Percentiles rank a stretch among this genome's conserved stretches.
phyloP scores from a whole-genome alignment of 2,113 vertebrate species.

The Pygoscelis adeliae region DNA sequence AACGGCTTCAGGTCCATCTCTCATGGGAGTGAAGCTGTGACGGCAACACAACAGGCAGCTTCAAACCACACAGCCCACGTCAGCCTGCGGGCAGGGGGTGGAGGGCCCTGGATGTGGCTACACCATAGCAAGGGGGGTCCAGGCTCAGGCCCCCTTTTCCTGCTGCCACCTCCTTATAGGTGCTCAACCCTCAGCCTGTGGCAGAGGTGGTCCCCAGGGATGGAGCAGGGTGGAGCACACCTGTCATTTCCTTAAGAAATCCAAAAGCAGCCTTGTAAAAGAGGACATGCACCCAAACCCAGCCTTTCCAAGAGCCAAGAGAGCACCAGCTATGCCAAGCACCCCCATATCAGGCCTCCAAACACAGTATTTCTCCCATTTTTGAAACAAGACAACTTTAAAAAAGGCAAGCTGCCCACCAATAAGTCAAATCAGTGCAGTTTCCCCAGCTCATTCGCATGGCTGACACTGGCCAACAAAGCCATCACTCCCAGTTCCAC shows the following conservation, averaged over 20 bases:
- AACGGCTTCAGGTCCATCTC: not conserved
- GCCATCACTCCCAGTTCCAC: not conserved
- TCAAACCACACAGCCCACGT: not conserved
- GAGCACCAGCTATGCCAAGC: not conserved
- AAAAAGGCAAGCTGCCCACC: not conserved
- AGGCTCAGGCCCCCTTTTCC: not conserved
- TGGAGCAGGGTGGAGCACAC: not conserved
- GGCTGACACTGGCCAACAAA: accelerated
- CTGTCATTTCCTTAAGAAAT: not conserved
- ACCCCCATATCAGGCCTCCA: not conserved
- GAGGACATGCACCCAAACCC: not conserved
- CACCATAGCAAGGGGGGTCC: not conserved
- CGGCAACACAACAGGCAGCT: not conserved
- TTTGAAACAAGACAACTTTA: not conserved
- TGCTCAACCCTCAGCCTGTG: not conserved
- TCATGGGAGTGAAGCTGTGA: not conserved
- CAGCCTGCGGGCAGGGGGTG: accelerated
- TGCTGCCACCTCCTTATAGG: not conserved
- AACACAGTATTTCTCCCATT: not conserved
- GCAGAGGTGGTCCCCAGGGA: not conserved
- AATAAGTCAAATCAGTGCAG: not conserved
- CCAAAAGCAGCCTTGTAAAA: not conserved
- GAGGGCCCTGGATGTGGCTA: not conserved
- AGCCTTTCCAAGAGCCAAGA: not conserved
- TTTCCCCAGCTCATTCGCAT: not conserved